Conservation (phyloP, 2,113 vertebrate genomes). For the Himantopus leucocephalus region DNA sequence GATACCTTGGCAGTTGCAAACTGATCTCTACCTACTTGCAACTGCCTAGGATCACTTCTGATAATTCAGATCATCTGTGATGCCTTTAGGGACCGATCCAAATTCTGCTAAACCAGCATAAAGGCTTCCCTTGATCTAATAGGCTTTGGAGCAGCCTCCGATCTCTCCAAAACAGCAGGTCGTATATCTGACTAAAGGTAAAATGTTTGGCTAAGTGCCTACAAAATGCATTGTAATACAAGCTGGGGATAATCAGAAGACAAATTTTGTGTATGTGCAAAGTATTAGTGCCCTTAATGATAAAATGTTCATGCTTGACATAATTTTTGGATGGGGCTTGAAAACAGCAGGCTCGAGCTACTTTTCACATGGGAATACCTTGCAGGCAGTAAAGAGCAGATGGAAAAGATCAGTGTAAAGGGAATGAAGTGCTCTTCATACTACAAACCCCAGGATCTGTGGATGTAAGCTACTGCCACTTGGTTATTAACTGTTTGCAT, state of each 20-base stretch:
- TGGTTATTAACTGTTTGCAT: not conserved
- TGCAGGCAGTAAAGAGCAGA: conserved; percentile 52
- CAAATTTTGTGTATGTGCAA: conserved; percentile 54
- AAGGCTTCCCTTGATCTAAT: not conserved
- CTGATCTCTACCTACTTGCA: conserved; percentile 2
- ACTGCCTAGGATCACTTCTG: not conserved
- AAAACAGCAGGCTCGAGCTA: not conserved
- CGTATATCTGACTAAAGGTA: conserved; percentile 44
- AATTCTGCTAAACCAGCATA: conserved; percentile 23
- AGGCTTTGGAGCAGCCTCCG: conserved; percentile 17
- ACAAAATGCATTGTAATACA: conserved; percentile 26
- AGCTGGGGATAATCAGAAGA: conserved; percentile 43
- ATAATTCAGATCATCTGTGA: conserved; percentile 50
- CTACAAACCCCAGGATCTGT: not conserved
- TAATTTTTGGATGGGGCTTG: conserved; percentile 26
- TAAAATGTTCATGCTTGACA: conserved; percentile 8
- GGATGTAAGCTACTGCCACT: not conserved
- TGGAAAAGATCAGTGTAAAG: conserved; percentile 36
- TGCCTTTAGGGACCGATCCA: not conserved
- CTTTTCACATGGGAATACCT: conserved; percentile 36
- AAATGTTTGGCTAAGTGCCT: conserved; percentile 14
- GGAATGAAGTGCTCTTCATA: conserved; percentile 10
- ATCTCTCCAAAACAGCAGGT: conserved; percentile 8
- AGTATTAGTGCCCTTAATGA: conserved; percentile 39
- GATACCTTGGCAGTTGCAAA: conserved; percentile 7